Conservation (phyloP, 2,113 vertebrate genomes). For the Chelonoidis abingdonii region DNA sequence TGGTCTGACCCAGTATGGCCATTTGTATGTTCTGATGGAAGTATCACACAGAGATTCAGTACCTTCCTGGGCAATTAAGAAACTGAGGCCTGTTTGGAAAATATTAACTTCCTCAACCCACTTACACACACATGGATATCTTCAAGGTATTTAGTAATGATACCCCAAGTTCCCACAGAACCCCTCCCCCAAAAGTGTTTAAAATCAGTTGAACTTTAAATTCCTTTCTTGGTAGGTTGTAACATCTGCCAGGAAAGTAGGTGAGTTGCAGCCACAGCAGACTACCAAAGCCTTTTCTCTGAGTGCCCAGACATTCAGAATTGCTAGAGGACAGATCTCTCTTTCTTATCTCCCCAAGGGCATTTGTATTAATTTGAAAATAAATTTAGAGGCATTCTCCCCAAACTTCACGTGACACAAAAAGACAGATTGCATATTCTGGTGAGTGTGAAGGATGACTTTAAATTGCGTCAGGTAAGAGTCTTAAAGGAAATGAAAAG, state of each 20-base stretch:
- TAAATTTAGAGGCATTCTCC: background rate
- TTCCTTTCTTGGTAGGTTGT: background rate
- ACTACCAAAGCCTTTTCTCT: background rate
- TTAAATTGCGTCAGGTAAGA: background rate
- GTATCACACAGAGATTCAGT: background rate
- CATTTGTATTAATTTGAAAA: background rate
- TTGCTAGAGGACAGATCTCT: accelerated
- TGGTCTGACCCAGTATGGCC: background rate
- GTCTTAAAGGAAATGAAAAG: background rate
- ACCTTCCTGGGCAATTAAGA: background rate
- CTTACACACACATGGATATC: background rate
- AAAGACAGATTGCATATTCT: background rate
- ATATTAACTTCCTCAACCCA: background rate
- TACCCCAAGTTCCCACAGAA: background rate
- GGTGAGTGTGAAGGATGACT: accelerated
- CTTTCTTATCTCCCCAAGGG: background rate
- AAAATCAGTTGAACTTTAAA: background rate
- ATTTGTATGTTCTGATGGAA: background rate
- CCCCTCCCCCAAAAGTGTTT: background rate
- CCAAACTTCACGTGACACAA: background rate
- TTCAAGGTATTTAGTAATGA: background rate
- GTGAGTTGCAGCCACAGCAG: background rate
- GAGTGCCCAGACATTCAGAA: background rate
- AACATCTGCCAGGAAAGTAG: accelerated
- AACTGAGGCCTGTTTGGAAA: background rate